Percentiles rank a stretch among this genome's conserved stretches.
phyloP scores from a whole-genome alignment of 2,797 vertebrate species.

The Tympanoctomys barrerae region DNA sequence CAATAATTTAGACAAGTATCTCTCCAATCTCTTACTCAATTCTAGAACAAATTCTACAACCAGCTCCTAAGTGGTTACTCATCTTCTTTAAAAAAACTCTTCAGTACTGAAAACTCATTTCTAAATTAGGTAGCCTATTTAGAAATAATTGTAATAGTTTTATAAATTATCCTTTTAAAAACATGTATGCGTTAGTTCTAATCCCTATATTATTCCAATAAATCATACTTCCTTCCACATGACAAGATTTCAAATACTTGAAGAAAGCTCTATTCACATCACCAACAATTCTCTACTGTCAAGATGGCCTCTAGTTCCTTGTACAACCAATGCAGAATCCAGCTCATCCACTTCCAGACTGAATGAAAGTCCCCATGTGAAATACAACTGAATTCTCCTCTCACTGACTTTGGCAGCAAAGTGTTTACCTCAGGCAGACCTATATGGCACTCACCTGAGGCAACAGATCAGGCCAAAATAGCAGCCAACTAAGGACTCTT shows the following conservation, averaged over 20 bases:
- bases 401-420: background rate
- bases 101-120: background rate
- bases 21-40: slow-evolving; percentile 14
- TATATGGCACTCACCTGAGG: background rate
- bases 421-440: background rate
- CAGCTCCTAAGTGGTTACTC: background rate
- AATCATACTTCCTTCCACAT: slow-evolving; percentile 20
- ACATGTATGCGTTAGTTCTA: slow-evolving; percentile 8
- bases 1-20: slow-evolving; percentile 29
- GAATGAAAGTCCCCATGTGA: background rate
- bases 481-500: background rate
- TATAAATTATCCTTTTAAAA: slow-evolving; percentile 42
- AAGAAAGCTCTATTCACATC: background rate
- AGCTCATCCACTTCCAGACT: background rate
- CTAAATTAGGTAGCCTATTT: slow-evolving; percentile 24
- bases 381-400: background rate
- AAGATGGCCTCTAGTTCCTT: background rate
- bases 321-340: background rate
- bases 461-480: background rate
- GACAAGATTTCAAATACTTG: slow-evolving; percentile 26
- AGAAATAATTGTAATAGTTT: slow-evolving; percentile 45
- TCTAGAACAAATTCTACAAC: slow-evolving; percentile 38
- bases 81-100: background rate
- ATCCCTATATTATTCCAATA: slow-evolving; percentile 34
- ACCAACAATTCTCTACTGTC: background rate